Base-by-base conservation (phyloP, 2,888 invertebrate genomes). In the Nesidiocoris tenuis region DNA sequence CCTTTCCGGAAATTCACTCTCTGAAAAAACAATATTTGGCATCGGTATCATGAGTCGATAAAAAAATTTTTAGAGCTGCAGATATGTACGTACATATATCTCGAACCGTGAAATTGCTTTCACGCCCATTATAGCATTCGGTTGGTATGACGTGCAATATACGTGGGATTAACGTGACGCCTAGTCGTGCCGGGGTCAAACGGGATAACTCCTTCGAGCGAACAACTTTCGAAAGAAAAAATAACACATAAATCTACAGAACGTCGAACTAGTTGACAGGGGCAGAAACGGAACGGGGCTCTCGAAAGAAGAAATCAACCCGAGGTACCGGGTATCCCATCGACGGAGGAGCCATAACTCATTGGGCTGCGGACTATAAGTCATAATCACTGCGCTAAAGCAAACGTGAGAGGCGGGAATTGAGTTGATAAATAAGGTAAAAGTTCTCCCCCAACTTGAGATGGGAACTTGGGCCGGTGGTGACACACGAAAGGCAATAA, bases 161-260 rank as follows among this genome's bases (percentile, higher is more conserved):
- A n/a, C n/a, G n/a, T n/a, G n/a, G n/a, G n/a, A n/a, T n/a, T n/a
- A n/a, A n/a, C n/a, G n/a, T n/a, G n/a, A n/a, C n/a, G n/a, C n/a
- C n/a, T 39, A 39, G 12, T 39, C 39, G 39, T 39, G 39, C 39
- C 5, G 12, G 39, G 39, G 3, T 39, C 3, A 39, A 39, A 39
- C 39, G 39, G 39, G 39, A 39, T 12, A 24, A 39, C 54, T 65
- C 39, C 65, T n/a, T 39, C 65, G 65, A 65, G 54, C 19, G 65
- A 65, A 65, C 54, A 65, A 65, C 65, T 18, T 24, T 24, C 39
- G 39, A 39, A 39, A 39, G 39, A 17, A 65, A 65, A 65, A 65
- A 65, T n/a, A 39, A 18, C 39, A 65, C 65, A 65, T 65, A 65
- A 65, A 65, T 39, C 65, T 24, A 18, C 7, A 23, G 25, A 65